phyloP scores from a whole-genome alignment of 2,888 invertebrate genomes.

The Thecophora atra region DNA sequence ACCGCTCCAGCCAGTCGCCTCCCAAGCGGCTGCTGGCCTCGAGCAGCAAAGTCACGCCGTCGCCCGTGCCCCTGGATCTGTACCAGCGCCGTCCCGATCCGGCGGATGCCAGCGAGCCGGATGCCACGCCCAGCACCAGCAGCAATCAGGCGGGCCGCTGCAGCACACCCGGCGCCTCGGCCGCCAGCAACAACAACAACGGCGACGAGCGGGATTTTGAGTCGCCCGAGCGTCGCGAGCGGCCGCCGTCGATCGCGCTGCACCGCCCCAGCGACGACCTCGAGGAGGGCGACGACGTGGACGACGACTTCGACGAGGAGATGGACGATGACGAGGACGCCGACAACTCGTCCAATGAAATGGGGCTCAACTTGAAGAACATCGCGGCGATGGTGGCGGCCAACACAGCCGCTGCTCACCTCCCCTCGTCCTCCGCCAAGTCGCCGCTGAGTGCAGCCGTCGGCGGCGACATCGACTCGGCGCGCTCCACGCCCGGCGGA shows the following conservation, averaged over 20 bases:
- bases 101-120: slow-evolving; percentile 36
- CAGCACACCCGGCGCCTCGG: slow-evolving; percentile 47
- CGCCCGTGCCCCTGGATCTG: slow-evolving; percentile 64
- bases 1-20: slow-evolving; percentile 63
- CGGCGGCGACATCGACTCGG: slow-evolving; percentile 54
- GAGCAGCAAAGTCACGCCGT: slow-evolving; percentile 48
- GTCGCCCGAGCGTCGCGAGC: slow-evolving; percentile 39
- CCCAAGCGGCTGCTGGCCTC: slow-evolving; percentile 52
- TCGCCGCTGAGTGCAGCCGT: slow-evolving; percentile 44
- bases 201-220: slow-evolving; percentile 38
- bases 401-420: slow-evolving; percentile 57
- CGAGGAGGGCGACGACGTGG: slow-evolving; percentile 55
- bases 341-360: slow-evolving; percentile 71
- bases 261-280: slow-evolving; percentile 2
- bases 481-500: slow-evolving; percentile 58
- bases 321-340: slow-evolving; percentile 67
- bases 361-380: slow-evolving; percentile 75
- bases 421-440: slow-evolving; percentile 46
- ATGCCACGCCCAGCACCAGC: slow-evolving; percentile 36
- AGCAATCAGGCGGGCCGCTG: slow-evolving; percentile 50
- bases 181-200: slow-evolving; percentile 36
- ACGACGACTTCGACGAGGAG: slow-evolving; percentile 60
- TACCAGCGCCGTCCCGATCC: slow-evolving; percentile 61
- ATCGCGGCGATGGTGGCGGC: slow-evolving; percentile 65
- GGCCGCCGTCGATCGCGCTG: slow-evolving; percentile 35